Evolutionary conservation across 2,888 invertebrate species (phyloP).

Genomic region (Ametastegia equiseti): DNA sequence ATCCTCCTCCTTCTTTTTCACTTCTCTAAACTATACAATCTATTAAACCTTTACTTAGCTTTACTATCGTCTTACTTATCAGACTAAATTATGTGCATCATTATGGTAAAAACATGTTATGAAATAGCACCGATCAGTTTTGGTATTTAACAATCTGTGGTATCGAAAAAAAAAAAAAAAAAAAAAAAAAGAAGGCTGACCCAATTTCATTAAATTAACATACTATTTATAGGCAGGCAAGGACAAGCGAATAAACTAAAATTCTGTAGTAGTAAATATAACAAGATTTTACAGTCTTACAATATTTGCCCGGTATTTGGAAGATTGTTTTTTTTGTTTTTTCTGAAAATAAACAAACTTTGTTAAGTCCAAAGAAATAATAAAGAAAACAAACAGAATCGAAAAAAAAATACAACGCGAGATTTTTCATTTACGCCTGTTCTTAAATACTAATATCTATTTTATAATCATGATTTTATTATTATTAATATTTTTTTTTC

Average conservation of each 20-base stretch:
- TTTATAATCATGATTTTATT: no score
- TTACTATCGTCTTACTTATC: not conserved
- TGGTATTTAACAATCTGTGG: conserved; percentile 38
- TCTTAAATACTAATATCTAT: no score
- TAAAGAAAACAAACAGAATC: no score
- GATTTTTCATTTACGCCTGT: no score
- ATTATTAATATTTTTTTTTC: no score
- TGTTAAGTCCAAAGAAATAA: no score
- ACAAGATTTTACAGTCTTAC: not conserved
- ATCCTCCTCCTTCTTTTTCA: no score
- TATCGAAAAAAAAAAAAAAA: no score
- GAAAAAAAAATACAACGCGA: no score
- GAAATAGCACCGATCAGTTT: conserved; percentile 42
- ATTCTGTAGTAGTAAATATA: not conserved
- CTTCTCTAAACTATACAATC: not conserved
- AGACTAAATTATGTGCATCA: not conserved
- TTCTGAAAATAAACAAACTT: no score
- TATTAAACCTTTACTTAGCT: not conserved
- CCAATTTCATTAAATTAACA: not conserved
- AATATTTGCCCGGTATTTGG: not conserved
- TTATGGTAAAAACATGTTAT: not conserved
- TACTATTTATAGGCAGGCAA: conserved; percentile 16
- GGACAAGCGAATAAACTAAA: conserved; percentile 5
- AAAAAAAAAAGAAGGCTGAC: no score
- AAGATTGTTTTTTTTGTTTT: not conserved